phyloP scores from a whole-genome alignment of 2,797 vertebrate genomes.

The Cirrhinus mrigala region DNA sequence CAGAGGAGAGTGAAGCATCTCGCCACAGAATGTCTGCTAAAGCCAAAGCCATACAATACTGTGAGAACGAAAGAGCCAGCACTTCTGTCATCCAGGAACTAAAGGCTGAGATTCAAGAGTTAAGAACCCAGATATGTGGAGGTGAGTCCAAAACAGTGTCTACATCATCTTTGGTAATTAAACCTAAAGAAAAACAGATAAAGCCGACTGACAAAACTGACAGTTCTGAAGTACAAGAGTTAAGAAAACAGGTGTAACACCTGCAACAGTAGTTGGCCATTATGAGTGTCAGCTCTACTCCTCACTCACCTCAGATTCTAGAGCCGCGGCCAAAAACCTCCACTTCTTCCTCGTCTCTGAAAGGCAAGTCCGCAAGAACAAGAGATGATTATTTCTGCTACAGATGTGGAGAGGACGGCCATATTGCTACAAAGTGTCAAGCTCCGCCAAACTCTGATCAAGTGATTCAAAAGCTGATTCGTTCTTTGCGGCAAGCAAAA shows the following conservation, averaged over 20 bases:
- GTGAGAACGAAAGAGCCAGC: no score
- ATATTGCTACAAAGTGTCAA: conserved; percentile 28
- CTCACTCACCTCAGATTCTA: background rate
- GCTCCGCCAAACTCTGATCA: background rate
- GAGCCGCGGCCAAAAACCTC: background rate
- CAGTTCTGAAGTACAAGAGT: background rate
- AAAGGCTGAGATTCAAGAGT: no score
- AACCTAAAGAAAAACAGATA: no score
- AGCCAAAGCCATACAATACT: no score
- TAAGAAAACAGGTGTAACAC: background rate
- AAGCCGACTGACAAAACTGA: no score
- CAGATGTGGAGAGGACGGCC: conserved; percentile 23
- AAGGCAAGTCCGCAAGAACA: background rate
- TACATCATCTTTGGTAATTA: no score
- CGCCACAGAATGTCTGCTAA: no score
- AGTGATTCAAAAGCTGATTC: conserved; percentile 31
- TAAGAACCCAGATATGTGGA: no score
- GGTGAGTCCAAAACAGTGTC: no score
- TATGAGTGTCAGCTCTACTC: background rate
- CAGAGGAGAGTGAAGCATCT: no score
- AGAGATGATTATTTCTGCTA: conserved; percentile 32
- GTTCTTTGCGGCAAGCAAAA: background rate
- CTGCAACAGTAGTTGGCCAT: background rate
- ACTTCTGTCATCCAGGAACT: no score
- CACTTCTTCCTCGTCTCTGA: background rate